phyloP scores from a whole-genome alignment of 2,113 vertebrate species.

The Platycercus adscitus region DNA sequence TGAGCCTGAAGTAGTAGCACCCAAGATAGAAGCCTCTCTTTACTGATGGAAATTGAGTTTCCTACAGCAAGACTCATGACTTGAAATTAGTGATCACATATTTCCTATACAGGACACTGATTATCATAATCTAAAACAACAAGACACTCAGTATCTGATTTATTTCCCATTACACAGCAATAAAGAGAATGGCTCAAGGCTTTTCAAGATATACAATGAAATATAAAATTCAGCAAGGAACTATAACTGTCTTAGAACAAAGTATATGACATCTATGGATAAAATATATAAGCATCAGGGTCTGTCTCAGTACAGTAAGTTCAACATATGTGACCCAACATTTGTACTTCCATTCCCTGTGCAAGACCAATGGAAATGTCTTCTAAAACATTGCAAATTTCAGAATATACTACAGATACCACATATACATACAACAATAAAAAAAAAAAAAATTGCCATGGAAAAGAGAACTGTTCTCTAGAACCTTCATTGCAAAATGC shows the following conservation, averaged over 20 bases:
- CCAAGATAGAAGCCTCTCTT: background rate
- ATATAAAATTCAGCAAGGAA: background rate
- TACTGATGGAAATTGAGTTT: background rate
- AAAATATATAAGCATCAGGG: background rate
- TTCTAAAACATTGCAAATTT: background rate
- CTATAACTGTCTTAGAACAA: constrained; percentile 5
- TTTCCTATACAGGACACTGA: background rate
- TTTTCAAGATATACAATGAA: background rate
- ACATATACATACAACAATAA: background rate
- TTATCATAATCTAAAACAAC: constrained; percentile 1
- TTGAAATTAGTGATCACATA: constrained; percentile 31
- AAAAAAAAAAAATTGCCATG: background rate
- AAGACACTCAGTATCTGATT: background rate
- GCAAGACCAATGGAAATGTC: background rate
- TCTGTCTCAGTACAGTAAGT: background rate
- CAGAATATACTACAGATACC: background rate
- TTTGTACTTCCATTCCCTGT: background rate
- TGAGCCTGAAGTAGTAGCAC: background rate
- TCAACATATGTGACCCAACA: background rate
- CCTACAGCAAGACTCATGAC: background rate
- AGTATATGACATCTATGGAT: background rate
- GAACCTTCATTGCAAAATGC: background rate
- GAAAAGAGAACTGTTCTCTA: background rate
- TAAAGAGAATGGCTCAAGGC: background rate
- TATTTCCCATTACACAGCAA: constrained; percentile 10